Evolutionary conservation across 1,140 invertebrate species (phyloP), one percentile per base, ranked within the genome.

Genomic region (Pissodes strobi): DNA sequence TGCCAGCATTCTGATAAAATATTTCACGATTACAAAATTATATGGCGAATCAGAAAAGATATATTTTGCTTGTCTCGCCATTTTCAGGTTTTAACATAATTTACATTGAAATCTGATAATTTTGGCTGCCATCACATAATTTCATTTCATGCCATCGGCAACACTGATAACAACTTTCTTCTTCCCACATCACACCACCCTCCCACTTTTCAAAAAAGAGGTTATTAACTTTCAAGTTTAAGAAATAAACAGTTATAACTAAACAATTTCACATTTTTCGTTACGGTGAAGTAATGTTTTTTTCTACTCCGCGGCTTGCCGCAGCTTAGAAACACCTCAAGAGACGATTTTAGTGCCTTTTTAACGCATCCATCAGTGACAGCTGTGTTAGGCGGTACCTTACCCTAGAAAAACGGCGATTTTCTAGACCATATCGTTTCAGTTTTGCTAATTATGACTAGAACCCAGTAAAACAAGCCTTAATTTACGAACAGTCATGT

Each of bases 171-270:
- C n/a, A 6, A 5, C n/a, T 15, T 9, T 15, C 18, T 8, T 13
- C 8, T 9, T 45, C 6, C n/a, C n/a, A 13, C n/a, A 10, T 30
- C 48, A 12, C 25, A 51, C 21, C 64, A 68, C 68, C 70, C 70
- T 72, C 73, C 73, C 62, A 73, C 70, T 67, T 22, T 45, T 58
- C 69, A 71, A 71, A 74, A 75, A 75, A 71, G 69, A 73, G 72
- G 72, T 74, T 74, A 74, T 69, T 74, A 69, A 63, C 62, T 69
- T 72, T 71, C 68, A 49, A 67, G 70, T 67, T 65, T 51, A 66
- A 52, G 23, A 65, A 70, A 69, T 70, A 74, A 75, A 75, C 73
- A 75, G 72, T 75, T 75, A 75, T 43, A 68, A 65, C 64, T 30
- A 57, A 69, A 68, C 48, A 64, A 68, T 67, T 69, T 71, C 34